These are phyloP conservation scores for Euura saliciscinereae DNA, from an alignment of 1,140 invertebrate species.

Conservation along the genomic window DNA sequence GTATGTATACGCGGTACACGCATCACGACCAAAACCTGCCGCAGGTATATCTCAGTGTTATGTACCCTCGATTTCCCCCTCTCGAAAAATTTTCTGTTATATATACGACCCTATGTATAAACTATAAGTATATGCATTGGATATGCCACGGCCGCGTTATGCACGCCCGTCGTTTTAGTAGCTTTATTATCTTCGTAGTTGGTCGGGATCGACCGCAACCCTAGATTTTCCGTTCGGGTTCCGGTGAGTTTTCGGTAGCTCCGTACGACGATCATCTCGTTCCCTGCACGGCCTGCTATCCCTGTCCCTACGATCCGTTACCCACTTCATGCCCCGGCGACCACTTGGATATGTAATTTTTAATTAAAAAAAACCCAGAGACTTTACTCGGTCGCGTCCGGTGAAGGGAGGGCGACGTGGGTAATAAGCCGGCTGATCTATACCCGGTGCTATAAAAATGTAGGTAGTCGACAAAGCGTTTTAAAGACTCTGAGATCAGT, in stretches of 20 bases:
- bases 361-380: neutral
- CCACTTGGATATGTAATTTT: neutral
- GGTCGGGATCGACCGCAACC: neutral
- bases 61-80: neutral
- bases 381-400: neutral
- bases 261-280: neutral
- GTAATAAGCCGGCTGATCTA: no score
- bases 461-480: no score
- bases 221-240: neutral
- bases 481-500: no score
- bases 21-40: neutral
- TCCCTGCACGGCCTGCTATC: neutral
- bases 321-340: neutral
- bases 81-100: neutral
- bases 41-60: neutral
- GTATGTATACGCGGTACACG: neutral
- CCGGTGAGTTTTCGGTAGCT: neutral
- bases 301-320: neutral
- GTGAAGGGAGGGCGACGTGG: neutral
- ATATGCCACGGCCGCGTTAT: constrained; percentile 11
- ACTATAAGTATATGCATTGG: neutral
- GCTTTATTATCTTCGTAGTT: constrained; percentile 5
- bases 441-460: no score
- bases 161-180: constrained; percentile 13
- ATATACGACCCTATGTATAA: neutral